A percentile compares a stretch with the other conserved stretches of the same genome.
Evolutionary conservation across 2,113 vertebrate species (phyloP).

Genomic region (Sander lucioperca): DNA sequence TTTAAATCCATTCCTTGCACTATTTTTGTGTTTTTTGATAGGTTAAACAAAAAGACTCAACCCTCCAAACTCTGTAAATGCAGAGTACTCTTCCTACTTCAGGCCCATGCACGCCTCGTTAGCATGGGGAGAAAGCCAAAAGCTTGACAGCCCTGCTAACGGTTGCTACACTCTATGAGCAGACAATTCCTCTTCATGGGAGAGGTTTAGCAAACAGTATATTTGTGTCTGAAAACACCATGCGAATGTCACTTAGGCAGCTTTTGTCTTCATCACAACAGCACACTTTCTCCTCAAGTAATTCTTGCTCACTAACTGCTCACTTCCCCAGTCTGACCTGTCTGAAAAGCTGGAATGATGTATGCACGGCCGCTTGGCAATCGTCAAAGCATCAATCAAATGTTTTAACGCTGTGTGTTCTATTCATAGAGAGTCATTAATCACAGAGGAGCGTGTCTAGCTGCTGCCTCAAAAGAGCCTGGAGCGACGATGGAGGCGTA

Average conservation of each 20-base stretch:
- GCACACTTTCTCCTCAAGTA: conserved; percentile 22
- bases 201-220: not conserved
- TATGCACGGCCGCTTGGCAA: conserved; percentile 59
- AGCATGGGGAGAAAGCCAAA: not conserved
- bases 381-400: conserved; percentile 76
- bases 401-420: conserved; percentile 64
- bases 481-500: conserved; percentile 35
- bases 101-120: not conserved
- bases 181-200: not conserved
- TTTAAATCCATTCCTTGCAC: no score
- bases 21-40: no score
- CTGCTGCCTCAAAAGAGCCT: conserved; percentile 55
- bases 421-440: conserved; percentile 78
- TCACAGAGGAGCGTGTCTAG: conserved; percentile 64
- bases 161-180: not conserved
- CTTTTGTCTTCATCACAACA: conserved; percentile 32
- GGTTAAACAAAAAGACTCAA: not conserved
- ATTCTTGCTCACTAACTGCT: conserved; percentile 38
- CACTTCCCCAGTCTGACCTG: conserved; percentile 43
- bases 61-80: not conserved
- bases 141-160: not conserved
- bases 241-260: conserved; percentile 4
- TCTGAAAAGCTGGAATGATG: conserved; percentile 61
- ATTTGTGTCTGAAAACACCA: not conserved
- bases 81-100: not conserved